Conservation (phyloP, 1,140 invertebrate genomes). For the Calliphora vicina region DNA sequence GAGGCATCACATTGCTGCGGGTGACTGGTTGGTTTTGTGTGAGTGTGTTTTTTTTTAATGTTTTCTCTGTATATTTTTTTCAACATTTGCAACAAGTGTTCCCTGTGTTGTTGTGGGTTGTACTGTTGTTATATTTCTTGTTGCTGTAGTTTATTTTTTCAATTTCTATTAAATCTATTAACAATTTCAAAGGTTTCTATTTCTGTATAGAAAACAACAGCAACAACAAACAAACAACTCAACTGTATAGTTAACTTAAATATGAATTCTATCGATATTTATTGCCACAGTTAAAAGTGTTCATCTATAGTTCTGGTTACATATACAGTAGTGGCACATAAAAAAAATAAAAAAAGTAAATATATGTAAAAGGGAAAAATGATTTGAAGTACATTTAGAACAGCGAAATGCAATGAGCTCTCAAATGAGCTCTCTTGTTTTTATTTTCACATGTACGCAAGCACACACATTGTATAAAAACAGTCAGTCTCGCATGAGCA, state of each 20-base stretch:
- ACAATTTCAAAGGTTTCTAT: neutral
- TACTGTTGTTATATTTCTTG: neutral
- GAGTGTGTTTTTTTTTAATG: neutral
- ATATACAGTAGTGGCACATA: neutral
- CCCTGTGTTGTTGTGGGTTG: neutral
- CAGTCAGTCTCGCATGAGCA: too few relatives aligned
- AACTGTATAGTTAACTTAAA: neutral
- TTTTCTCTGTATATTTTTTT: neutral
- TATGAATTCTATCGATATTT: slow-evolving; percentile 6
- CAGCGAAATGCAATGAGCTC: too few relatives aligned
- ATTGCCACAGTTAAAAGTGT: neutral
- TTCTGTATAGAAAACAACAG: neutral
- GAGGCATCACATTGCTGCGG: slow-evolving; percentile 5
- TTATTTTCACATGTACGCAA: too few relatives aligned
- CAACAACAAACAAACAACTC: neutral
- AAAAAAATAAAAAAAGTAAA: neutral
- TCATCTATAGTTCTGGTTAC: neutral
- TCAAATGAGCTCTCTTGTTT: too few relatives aligned
- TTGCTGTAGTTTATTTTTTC: neutral
- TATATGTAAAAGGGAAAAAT: neutral
- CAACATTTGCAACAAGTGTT: neutral
- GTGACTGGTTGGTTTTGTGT: neutral
- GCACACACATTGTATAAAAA: too few relatives aligned
- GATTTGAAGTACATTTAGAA: neutral
- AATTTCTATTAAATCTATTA: neutral